A percentile compares a stretch with the other conserved stretches of the same genome.
Conservation (phyloP, 2,888 invertebrate genomes). For the Zonitis immaculata region DNA sequence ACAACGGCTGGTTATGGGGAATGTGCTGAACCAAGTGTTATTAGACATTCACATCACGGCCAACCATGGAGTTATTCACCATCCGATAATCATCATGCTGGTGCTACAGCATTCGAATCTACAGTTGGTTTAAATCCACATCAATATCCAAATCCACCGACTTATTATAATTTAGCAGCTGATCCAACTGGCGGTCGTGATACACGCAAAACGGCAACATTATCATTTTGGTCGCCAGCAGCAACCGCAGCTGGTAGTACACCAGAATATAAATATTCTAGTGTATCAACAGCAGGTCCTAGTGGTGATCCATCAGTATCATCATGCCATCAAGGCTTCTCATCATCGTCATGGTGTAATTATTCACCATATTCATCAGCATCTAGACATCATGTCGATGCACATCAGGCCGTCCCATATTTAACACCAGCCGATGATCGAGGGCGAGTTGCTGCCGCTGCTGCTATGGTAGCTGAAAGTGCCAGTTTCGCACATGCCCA, state of each 20-base stretch:
- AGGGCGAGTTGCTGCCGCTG: conserved; percentile 57
- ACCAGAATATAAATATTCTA: conserved; percentile 59
- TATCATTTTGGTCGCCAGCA: conserved; percentile 68
- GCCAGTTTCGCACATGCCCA: conserved; percentile 66
- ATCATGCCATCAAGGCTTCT: conserved; percentile 66
- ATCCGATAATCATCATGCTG: conserved; percentile 53
- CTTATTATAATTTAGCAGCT: conserved; percentile 71
- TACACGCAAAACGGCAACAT: conserved; percentile 50
- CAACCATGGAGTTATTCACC: conserved; percentile 72
- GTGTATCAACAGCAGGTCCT: conserved; percentile 49
- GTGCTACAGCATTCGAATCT: conserved; percentile 54
- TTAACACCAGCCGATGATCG: conserved; percentile 66
- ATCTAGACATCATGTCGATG: conserved; percentile 57
- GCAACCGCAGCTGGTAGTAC: conserved; percentile 55
- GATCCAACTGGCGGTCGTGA: conserved; percentile 61
- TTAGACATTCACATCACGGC: conserved; percentile 67
- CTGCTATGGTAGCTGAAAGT: conserved; percentile 56
- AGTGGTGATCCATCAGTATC: conserved; percentile 53
- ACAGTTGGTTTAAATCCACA: conserved; percentile 59
- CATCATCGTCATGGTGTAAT: conserved; percentile 69
- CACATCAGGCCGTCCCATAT: conserved; percentile 61
- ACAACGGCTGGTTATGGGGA: conserved; percentile 53
- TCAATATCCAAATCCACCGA: conserved; percentile 65
- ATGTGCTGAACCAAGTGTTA: conserved; percentile 64
- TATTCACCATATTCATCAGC: conserved; percentile 59